Percentiles rank a stretch among this genome's conserved stretches.
These are phyloP conservation scores for Euproctis similis DNA, from an alignment of 2,888 invertebrate genomes.

Conservation along the genomic window DNA sequence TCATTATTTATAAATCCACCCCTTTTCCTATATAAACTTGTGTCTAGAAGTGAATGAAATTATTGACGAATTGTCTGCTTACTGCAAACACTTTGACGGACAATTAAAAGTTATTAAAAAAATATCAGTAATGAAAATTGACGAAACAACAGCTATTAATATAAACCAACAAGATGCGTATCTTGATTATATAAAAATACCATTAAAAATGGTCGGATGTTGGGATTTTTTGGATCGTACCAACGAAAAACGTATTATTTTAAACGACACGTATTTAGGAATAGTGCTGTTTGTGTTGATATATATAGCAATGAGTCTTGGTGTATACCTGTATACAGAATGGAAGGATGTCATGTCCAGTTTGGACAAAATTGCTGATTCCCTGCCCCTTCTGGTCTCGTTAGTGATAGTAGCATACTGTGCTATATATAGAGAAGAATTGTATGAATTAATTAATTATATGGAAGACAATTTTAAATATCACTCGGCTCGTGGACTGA, in stretches of 20 bases:
- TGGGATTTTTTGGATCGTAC: slow-evolving; percentile 46
- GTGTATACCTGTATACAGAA: slow-evolving; percentile 43
- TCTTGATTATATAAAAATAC: slow-evolving; percentile 38
- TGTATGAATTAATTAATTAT: slow-evolving; percentile 41
- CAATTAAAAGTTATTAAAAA: too few species aligned
- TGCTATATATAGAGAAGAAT: slow-evolving; percentile 35
- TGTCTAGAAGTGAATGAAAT: too few species aligned
- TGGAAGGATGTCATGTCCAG: slow-evolving; percentile 53
- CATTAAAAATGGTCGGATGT: slow-evolving; percentile 50
- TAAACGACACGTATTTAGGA: slow-evolving; percentile 43
- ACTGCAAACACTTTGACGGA: too few species aligned
- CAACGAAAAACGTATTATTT: slow-evolving; percentile 25
- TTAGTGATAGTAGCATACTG: slow-evolving; percentile 49
- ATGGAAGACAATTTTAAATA: slow-evolving; percentile 53
- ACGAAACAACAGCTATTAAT: slow-evolving; percentile 4
- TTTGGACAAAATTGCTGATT: slow-evolving; percentile 50
- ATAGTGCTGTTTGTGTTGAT: slow-evolving; percentile 42
- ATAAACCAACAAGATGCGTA: slow-evolving; percentile 19
- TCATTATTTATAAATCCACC: slow-evolving; percentile 5
- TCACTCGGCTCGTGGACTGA: slow-evolving; percentile 54
- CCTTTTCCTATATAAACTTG: slow-evolving; percentile 2
- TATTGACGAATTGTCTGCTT: too few species aligned
- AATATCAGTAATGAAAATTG: slow-evolving; percentile 8
- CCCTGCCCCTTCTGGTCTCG: slow-evolving; percentile 44
- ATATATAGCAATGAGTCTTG: slow-evolving; percentile 30